Conservation (phyloP, 2,113 vertebrate species). For the Probosciger aterrimus region DNA sequence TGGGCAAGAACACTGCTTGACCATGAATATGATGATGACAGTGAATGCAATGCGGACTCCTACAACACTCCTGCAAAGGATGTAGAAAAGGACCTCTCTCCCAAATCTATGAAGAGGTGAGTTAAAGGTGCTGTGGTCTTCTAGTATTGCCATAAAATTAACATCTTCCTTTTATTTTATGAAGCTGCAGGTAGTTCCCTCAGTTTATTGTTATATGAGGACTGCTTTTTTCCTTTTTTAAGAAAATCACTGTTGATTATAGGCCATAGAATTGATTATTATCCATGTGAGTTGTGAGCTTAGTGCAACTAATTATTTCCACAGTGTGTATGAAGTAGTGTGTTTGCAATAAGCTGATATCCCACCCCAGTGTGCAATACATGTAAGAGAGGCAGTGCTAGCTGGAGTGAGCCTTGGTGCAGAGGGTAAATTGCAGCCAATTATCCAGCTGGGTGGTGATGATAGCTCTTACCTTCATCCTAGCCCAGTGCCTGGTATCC, state of each 20-base stretch:
- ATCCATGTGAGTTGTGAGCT: neutral
- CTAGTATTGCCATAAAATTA: neutral
- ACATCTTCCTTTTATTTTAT: neutral
- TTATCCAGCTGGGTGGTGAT: neutral
- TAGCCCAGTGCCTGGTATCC: neutral
- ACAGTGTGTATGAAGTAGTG: neutral
- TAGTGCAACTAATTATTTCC: neutral
- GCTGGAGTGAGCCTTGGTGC: neutral
- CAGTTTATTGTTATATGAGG: neutral
- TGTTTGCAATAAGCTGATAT: neutral
- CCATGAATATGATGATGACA: conserved; percentile 97
- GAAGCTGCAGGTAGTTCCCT: neutral
- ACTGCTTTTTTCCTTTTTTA: neutral
- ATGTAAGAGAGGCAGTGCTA: neutral
- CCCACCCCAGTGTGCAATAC: neutral
- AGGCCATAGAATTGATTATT: neutral
- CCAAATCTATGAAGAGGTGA: conserved; percentile 96
- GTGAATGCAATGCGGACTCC: conserved; percentile 87
- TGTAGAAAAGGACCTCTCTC: conserved; percentile 89
- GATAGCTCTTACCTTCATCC: neutral
- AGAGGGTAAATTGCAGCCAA: neutral
- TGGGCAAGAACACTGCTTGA: conserved; percentile 98
- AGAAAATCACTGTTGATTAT: neutral
- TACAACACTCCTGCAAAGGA: conserved; percentile 88
- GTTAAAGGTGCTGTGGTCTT: neutral